A percentile compares a stretch with the other conserved stretches of the same genome.
phyloP scores from a whole-genome alignment of 2,797 vertebrate species.

The Triplophysa yarkandensis region DNA sequence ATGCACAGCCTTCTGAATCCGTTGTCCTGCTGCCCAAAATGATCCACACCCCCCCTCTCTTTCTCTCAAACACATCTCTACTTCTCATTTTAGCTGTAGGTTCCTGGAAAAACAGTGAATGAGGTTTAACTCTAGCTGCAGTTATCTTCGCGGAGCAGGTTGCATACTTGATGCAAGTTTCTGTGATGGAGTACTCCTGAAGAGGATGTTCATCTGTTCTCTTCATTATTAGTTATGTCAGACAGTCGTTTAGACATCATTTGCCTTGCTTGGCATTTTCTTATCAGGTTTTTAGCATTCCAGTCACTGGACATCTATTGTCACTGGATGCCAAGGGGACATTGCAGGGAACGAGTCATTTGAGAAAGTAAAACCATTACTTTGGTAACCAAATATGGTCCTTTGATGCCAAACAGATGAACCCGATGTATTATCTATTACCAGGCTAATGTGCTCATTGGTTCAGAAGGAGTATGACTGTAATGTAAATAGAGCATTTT shows the following conservation, averaged over 20 bases:
- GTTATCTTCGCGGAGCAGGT: constrained; percentile 61
- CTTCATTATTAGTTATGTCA: constrained; percentile 64
- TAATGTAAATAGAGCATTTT: background rate
- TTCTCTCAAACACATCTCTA: background rate
- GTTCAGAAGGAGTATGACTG: background rate
- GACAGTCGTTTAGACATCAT: constrained; percentile 69
- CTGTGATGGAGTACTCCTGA: constrained; percentile 53
- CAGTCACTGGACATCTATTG: constrained; percentile 65
- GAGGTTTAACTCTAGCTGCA: constrained; percentile 43
- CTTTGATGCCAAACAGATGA: constrained; percentile 16
- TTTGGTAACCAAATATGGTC: constrained; percentile 4
- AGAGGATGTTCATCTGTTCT: constrained; percentile 64
- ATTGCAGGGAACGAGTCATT: constrained; percentile 23
- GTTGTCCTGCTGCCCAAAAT: constrained; percentile 54
- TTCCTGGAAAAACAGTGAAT: constrained; percentile 42
- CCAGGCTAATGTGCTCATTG: background rate
- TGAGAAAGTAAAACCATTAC: constrained; percentile 9
- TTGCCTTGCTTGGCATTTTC: constrained; percentile 74
- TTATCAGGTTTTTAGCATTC: constrained; percentile 65
- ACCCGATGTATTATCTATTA: constrained; percentile 7
- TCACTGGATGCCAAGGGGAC: constrained; percentile 70
- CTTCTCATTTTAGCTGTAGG: constrained; percentile 35
- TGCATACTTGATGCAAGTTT: constrained; percentile 61
- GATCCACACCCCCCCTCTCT: constrained; percentile 49
- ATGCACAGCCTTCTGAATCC: constrained; percentile 55